Evolutionary conservation across 2,888 invertebrate species (phyloP).

Genomic region (Oscheius onirici): DNA sequence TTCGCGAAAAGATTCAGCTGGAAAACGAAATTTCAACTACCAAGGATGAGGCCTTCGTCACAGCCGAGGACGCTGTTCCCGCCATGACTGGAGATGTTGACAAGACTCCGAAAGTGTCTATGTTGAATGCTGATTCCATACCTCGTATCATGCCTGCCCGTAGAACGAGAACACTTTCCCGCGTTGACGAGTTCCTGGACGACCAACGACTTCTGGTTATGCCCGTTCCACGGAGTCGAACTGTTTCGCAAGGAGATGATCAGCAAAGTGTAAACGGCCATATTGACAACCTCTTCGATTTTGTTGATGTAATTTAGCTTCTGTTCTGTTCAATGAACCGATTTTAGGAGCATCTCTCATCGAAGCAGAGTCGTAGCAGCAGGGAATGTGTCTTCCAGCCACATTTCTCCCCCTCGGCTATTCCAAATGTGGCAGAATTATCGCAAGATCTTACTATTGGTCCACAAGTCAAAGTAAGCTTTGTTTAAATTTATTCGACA

Average conservation of each 20-base stretch:
- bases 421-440: conserved; percentile 43
- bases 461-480: conserved; percentile 22
- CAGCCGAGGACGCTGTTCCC: conserved; percentile 2
- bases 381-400: conserved; percentile 24
- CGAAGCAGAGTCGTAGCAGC: conserved; percentile 1
- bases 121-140: not conserved
- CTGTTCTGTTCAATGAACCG: not conserved
- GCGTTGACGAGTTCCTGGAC: conserved; percentile 1
- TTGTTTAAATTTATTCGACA: not conserved
- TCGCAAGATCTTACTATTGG: conserved; percentile 21
- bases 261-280: conserved; percentile 30
- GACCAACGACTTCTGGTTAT: not conserved
- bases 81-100: not conserved
- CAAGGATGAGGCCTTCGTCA: not conserved
- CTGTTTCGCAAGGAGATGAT: not conserved
- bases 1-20: not conserved
- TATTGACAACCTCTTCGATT: conserved; percentile 50
- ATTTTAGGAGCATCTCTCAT: conserved; percentile 11
- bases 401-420: conserved; percentile 29
- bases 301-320: conserved; percentile 39
- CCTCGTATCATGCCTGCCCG: not conserved
- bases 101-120: not conserved
- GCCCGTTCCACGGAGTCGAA: not conserved
- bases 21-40: not conserved
- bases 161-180: conserved; percentile 3